Evolutionary conservation across 2,113 vertebrate genomes (phyloP), one percentile per base, ranked within the genome.

Genomic region (Megaceryle maxima): DNA sequence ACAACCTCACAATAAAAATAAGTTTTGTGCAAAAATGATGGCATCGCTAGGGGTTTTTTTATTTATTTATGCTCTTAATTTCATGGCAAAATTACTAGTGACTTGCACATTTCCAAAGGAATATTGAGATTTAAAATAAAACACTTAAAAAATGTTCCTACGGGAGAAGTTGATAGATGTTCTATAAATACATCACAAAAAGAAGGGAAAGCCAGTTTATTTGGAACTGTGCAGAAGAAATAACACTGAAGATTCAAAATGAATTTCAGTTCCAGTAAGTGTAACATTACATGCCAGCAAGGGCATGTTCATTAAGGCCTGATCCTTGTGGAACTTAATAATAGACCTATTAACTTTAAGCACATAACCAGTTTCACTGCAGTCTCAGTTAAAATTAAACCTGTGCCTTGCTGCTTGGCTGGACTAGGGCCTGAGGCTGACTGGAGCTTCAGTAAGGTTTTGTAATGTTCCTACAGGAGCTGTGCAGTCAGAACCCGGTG

Each of bases 401-500:
- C 33, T 10, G 6, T 83, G 55, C 39, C 74, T 90, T 0, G 0
- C 16, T 74, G 72, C 63, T 80, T 24, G 78, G 39, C 19, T 43
- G 18, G 83, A 33, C n/a, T 3, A 28, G 50, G 31, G 79, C 82
- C 85, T 62, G 29, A 62, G 72, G 82, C 85, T 83, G 72, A 24
- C 55, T 26, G 33, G 39, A 70, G 50, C 50, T 26, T 50, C 57
- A 16, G 39, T 19, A 50, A 0, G 3, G 7, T n/a, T 77, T 35
- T 50, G 59, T 29, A 62, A 55, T 59, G 33, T 5, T 62, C 62
- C 39, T 59, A 22, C 41, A 37, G 48, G 33, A 84, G 48, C 19
- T 0, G 0, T 37, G 0, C 17, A 88, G 51, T 4, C n/a, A 51
- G 76, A 15, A 16, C 8, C 6, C 0, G 1, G 16, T 14, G n/a